Evolutionary conservation across 2,113 vertebrate species (phyloP).

Genomic region (Antechinus stuartii): DNA sequence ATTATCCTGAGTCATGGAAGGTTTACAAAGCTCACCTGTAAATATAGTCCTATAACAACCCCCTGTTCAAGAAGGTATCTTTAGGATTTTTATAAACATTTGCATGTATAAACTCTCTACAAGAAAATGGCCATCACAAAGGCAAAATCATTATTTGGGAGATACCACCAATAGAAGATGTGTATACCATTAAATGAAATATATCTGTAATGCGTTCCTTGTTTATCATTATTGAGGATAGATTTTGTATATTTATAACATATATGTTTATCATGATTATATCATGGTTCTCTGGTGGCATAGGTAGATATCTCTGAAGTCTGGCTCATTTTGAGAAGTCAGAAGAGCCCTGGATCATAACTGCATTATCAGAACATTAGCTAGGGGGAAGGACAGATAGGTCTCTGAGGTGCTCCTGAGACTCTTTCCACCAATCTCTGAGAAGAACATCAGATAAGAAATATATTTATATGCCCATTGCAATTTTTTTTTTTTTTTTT

Average conservation of each 20-base stretch:
- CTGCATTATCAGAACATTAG: not conserved
- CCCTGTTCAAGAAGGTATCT: not conserved
- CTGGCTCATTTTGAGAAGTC: not conserved
- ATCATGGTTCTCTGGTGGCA: not conserved
- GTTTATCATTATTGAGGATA: not conserved
- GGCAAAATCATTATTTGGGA: not conserved
- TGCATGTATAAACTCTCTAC: not conserved
- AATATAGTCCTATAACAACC: not conserved
- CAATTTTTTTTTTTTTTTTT: not conserved
- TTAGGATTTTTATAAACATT: not conserved
- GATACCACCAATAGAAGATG: not conserved
- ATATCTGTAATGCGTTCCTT: not conserved
- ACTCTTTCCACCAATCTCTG: not conserved
- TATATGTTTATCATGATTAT: not conserved
- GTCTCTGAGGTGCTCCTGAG: not conserved
- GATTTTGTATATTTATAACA: not conserved
- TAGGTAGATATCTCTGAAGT: not conserved
- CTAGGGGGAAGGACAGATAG: not conserved
- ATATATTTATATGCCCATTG: not conserved
- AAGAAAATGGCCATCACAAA: not conserved
- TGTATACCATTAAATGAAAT: not conserved
- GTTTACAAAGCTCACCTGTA: not conserved
- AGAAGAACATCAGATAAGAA: not conserved
- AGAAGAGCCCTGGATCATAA: not conserved
- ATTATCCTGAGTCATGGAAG: not conserved